These are phyloP conservation scores for Propithecus deckenii DNA, from an alignment of 2,797 vertebrate genomes.

Conservation along the genomic window DNA sequence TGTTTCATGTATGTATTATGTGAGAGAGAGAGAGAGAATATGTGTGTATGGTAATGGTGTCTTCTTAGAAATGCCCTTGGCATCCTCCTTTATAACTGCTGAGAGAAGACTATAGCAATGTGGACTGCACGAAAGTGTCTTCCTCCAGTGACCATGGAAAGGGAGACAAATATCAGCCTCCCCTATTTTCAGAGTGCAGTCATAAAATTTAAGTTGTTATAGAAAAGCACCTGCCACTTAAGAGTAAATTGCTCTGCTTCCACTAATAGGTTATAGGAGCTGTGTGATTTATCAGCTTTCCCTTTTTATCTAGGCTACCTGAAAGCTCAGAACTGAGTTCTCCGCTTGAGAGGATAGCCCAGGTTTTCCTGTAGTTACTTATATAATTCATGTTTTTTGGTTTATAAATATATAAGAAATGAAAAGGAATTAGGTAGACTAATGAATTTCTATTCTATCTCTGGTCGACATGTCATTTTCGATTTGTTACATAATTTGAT, in stretches of 20 bases:
- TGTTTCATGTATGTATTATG: neutral
- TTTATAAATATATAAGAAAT: neutral
- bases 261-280: neutral
- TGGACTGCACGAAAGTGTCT: neutral
- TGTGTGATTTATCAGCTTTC: neutral
- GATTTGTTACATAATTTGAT: conserved; percentile 1
- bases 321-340: neutral
- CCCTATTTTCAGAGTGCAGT: neutral
- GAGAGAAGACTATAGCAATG: neutral
- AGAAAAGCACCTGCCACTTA: neutral
- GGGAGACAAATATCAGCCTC: neutral
- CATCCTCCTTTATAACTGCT: neutral
- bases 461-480: neutral
- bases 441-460: neutral
- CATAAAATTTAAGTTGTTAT: neutral
- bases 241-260: neutral
- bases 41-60: neutral
- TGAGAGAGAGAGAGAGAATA: neutral
- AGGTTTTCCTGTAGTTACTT: neutral
- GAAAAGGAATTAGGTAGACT: neutral
- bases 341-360: neutral
- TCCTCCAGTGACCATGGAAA: neutral
- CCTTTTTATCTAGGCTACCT: neutral
- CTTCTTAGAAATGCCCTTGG: neutral
- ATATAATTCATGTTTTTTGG: neutral